Evolutionary conservation across 2,888 invertebrate genomes (phyloP), one percentile per base, ranked within the genome.

Genomic region (Netelia fuscicornis): DNA sequence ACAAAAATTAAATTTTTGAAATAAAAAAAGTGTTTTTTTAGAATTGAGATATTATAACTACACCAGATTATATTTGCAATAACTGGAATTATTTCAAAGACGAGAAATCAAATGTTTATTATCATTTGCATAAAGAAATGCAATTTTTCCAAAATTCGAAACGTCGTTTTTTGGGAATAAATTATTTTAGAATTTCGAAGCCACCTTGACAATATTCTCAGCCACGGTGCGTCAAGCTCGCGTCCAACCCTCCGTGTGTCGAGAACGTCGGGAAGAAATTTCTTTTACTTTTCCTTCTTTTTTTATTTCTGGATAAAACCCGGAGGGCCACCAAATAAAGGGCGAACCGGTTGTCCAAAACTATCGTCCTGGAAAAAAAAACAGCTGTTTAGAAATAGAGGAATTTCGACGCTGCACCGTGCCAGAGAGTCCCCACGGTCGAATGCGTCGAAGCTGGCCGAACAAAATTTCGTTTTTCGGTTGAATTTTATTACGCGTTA

Each of bases 321-420:
- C 25, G 58, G 10, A 25, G 58, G 68, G 13, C 60, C 42, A 72
- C 60, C 64, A 79, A 79, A 42, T 70, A 54, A n/a, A 44, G 52
- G 70, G 62, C 62, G 52, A 70, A 70, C 78, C 70, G 78, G 70
- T 79, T 79, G 30, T 30, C 67, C 37, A 62, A 78, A 78, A 71
- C 78, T 60, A 79, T 71, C 78, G 42, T 64, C 70, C 62, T 62
- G 17, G 52, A 79, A 64, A 30, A 30, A 30, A 30, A 30, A 30
- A 71, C 78, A 79, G 78, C 78, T 79, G 78, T 74, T 10, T 30
- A 30, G 30, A 30, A 30, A 30, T 30, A 30, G 2, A 30, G 30
- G 30, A 30, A 30, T 30, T 30, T 30, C 30, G 30, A 30, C 30
- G 37, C 37, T 78, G 68, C 62, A 58, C n/a, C 48, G n/a, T 48